These are phyloP conservation scores for Zosterops lateralis DNA, from an alignment of 2,113 vertebrate genomes.

Conservation along the genomic window DNA sequence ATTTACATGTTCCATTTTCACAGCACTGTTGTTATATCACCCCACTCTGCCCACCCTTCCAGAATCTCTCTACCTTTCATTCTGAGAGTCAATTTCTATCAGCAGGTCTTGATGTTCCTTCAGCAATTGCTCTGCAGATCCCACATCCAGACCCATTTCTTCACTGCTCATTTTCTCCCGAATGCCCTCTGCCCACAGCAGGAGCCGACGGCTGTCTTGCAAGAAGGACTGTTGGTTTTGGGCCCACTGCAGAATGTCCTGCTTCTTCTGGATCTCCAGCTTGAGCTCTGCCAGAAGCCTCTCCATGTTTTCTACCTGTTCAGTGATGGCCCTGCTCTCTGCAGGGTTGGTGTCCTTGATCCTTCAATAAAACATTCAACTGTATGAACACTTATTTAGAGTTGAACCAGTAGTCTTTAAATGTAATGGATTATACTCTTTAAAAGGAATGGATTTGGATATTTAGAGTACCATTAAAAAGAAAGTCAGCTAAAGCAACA, in stretches of 20 bases:
- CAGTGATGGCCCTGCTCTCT: constrained; percentile 77
- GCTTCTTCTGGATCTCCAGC: constrained; percentile 51
- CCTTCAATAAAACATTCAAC: constrained; percentile 60
- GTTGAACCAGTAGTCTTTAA: not conserved
- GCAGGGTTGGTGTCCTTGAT: constrained; percentile 79
- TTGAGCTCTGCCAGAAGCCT: constrained; percentile 73
- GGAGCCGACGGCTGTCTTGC: constrained; percentile 73
- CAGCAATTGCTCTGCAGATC: constrained; percentile 78
- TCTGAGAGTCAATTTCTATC: constrained; percentile 77
- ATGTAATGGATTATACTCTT: not conserved
- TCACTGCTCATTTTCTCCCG: constrained; percentile 73
- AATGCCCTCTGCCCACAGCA: constrained; percentile 70
- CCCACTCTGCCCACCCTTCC: too few species aligned
- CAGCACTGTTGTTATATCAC: not conserved
- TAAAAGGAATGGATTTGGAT: not conserved
- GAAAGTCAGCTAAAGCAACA: not conserved
- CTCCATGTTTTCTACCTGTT: constrained; percentile 80
- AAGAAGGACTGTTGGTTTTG: constrained; percentile 73
- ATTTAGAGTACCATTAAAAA: not conserved
- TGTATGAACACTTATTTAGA: not conserved
- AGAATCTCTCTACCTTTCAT: constrained; percentile 73
- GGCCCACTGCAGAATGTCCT: constrained; percentile 49
- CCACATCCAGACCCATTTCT: constrained; percentile 72
- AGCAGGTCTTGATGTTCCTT: constrained; percentile 76
- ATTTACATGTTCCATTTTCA: not conserved